Percentiles rank a stretch among this genome's conserved stretches.
phyloP scores from a whole-genome alignment of 1,140 invertebrate genomes.

The Ditylenchus dipsaci region DNA sequence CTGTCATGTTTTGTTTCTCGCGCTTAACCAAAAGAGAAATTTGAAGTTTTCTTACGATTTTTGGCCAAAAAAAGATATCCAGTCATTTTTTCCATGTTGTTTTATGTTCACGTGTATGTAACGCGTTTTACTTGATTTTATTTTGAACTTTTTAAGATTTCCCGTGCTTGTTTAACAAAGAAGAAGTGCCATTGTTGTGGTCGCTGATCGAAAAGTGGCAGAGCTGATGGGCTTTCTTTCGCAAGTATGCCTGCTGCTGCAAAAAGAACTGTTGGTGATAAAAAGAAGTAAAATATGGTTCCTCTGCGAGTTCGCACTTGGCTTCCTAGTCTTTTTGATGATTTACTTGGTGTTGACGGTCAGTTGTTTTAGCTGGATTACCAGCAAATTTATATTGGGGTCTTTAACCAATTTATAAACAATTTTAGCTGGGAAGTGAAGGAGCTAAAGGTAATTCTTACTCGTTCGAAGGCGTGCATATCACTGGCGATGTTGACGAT shows the following conservation, averaged over 20 bases:
- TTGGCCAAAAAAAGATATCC: too few species aligned
- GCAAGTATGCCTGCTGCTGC: constrained; percentile 24
- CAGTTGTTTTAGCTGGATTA: constrained; percentile 9
- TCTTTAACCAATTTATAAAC: constrained; percentile 10
- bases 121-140: too few species aligned
- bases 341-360: constrained; percentile 34
- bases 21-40: too few species aligned
- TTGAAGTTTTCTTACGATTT: too few species aligned
- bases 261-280: constrained; percentile 30
- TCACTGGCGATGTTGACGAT: constrained; percentile 20
- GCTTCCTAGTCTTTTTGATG: constrained; percentile 20
- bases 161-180: not conserved
- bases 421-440: not conserved
- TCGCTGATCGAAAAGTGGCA: too few species aligned
- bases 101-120: too few species aligned
- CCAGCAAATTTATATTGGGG: constrained; percentile 2
- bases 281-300: constrained; percentile 36
- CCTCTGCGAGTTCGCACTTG: constrained; percentile 28
- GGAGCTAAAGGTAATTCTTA: not conserved
- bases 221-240: constrained; percentile 14
- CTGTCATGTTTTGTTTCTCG: too few species aligned
- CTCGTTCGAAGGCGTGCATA: constrained; percentile 11
- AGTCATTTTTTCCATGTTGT: too few species aligned
- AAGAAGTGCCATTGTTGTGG: not conserved
- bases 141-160: not conserved